A percentile compares a stretch with the other conserved stretches of the same genome.
Conservation (phyloP, 2,113 vertebrate species). For the Antechinus flavipes region DNA sequence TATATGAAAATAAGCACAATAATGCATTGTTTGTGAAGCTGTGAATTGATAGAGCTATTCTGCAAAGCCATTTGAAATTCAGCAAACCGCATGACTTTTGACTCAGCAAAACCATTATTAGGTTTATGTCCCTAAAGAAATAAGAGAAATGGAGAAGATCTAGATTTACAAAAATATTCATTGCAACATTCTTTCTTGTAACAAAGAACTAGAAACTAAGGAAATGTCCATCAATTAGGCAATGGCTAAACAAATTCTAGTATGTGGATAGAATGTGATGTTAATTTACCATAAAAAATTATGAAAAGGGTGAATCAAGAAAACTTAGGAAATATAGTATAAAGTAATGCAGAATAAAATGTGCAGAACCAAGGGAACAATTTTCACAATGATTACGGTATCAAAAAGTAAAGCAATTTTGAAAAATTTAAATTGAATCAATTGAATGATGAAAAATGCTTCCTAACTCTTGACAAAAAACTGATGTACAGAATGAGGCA, state of each 20-base stretch:
- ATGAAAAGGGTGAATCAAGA: neutral
- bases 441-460: neutral
- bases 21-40: neutral
- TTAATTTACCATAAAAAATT: neutral
- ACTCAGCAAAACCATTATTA: neutral
- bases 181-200: neutral
- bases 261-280: neutral
- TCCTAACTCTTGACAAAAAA: neutral
- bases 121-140: neutral
- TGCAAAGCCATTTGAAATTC: neutral
- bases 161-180: neutral
- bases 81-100: neutral
- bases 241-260: neutral
- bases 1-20: neutral
- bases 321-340: neutral
- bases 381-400: neutral
- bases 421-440: neutral
- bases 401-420: neutral
- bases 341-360: neutral
- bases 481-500: neutral
- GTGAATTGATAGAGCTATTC: neutral
- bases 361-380: neutral
- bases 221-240: neutral
- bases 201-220: neutral
- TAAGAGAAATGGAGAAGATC: neutral